These are phyloP conservation scores for Megaustenia siamemsis DNA, from an alignment of 2,888 invertebrate species.

Conservation along the genomic window DNA sequence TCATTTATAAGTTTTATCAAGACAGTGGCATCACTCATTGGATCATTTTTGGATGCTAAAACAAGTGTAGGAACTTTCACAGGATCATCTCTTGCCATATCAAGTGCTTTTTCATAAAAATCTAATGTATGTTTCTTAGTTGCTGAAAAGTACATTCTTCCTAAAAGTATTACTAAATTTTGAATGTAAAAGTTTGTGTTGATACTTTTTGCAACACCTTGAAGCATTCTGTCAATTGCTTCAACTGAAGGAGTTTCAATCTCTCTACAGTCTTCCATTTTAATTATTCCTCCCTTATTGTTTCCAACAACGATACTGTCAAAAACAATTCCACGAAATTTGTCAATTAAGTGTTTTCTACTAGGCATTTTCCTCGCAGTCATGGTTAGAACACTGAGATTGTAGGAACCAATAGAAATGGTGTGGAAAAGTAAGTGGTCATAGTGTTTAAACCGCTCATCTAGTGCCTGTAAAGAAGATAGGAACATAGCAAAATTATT, in stretches of 20 bases:
- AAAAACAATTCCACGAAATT: constrained; percentile 64
- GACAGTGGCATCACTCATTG: constrained; percentile 63
- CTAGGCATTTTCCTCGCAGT: constrained; percentile 53
- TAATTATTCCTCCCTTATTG: constrained; percentile 36
- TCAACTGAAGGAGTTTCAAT: neutral
- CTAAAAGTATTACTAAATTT: constrained; percentile 54
- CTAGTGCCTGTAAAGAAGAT: constrained; percentile 27
- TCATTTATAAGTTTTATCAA: constrained; percentile 58
- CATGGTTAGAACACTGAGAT: constrained; percentile 64
- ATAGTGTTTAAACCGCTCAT: constrained; percentile 47
- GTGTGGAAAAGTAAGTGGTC: constrained; percentile 64
- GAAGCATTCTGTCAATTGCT: constrained; percentile 64
- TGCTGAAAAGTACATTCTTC: constrained; percentile 62
- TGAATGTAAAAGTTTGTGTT: constrained; percentile 58
- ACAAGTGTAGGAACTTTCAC: constrained; percentile 64
- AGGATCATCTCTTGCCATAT: constrained; percentile 61
- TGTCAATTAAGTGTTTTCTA: constrained; percentile 53
- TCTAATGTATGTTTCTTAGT: constrained; percentile 65
- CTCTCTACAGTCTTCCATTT: neutral
- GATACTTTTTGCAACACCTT: constrained; percentile 62
- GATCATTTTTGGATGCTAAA: constrained; percentile 66
- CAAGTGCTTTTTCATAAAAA: constrained; percentile 63
- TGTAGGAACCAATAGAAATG: constrained; percentile 71
- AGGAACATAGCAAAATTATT: neutral
- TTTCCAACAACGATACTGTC: constrained; percentile 72